These are phyloP conservation scores for Sebastes itinus DNA, from an alignment of 2,797 vertebrate genomes.

Conservation along the genomic window DNA sequence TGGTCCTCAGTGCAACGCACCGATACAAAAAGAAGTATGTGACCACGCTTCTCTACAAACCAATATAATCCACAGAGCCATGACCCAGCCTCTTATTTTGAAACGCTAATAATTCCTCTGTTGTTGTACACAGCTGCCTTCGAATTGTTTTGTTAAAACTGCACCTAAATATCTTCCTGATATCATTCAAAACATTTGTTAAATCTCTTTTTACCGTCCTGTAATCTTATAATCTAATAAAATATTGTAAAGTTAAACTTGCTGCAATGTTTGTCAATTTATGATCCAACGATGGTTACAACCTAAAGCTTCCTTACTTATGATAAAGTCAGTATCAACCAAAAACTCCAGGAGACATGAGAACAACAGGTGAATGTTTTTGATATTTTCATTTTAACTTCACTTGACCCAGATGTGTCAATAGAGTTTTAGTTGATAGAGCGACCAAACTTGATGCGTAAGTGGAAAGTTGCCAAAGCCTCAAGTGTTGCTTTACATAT, in stretches of 20 bases:
- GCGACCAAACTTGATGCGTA: background rate
- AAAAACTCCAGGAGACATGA: background rate
- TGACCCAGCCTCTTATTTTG: background rate
- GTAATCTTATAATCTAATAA: background rate
- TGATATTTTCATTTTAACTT: background rate
- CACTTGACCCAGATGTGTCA: background rate
- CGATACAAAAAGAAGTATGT: conserved; percentile 98
- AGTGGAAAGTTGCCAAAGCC: background rate
- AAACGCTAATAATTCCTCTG: background rate
- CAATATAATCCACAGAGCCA: conserved; percentile 83
- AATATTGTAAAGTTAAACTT: background rate
- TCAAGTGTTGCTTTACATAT: background rate
- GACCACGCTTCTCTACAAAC: conserved; percentile 97
- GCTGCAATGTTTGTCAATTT: background rate
- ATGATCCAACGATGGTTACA: background rate
- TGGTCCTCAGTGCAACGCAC: conserved; percentile 98
- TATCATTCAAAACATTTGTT: background rate
- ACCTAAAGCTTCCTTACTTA: background rate
- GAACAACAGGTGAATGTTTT: background rate
- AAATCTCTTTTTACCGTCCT: background rate
- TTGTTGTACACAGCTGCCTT: conserved; percentile 18
- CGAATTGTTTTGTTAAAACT: background rate
- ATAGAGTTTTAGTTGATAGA: background rate
- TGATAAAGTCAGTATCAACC: background rate
- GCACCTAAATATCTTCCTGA: background rate